These are phyloP conservation scores for Ridgeia piscesae DNA, from an alignment of 1,140 invertebrate genomes.

Conservation along the genomic window DNA sequence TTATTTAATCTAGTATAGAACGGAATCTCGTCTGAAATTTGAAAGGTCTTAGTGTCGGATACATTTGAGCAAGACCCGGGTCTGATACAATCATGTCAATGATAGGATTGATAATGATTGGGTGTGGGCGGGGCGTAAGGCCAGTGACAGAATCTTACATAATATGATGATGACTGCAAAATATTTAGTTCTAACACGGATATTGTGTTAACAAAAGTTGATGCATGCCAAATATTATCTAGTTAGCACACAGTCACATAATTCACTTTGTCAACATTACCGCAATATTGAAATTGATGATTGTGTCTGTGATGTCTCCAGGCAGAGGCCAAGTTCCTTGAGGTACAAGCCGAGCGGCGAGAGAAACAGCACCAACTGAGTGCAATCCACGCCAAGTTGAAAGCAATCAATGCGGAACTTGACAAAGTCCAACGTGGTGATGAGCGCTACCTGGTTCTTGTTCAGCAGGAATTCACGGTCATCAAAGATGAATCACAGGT, in stretches of 20 bases:
- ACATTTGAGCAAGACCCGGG: too few relatives aligned
- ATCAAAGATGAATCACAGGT: slow-evolving; percentile 56
- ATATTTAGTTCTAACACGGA: background rate
- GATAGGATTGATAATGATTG: too few relatives aligned
- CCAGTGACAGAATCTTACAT: too few relatives aligned
- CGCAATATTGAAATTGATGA: slow-evolving; percentile 13
- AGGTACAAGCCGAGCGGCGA: slow-evolving; percentile 65
- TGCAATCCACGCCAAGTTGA: slow-evolving; percentile 65
- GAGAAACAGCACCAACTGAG: slow-evolving; percentile 63
- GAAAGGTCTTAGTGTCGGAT: background rate
- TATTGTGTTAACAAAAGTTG: too few relatives aligned
- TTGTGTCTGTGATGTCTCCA: slow-evolving; percentile 47
- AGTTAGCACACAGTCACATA: too few relatives aligned
- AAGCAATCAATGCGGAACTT: slow-evolving; percentile 69
- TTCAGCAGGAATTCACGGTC: slow-evolving; percentile 60
- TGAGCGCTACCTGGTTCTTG: slow-evolving; percentile 66
- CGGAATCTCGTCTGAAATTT: background rate
- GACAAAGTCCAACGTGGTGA: slow-evolving; percentile 71
- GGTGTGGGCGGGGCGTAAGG: too few relatives aligned
- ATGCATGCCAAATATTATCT: too few relatives aligned
- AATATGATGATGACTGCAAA: background rate
- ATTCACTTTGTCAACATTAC: background rate
- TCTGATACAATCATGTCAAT: too few relatives aligned
- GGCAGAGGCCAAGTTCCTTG: slow-evolving; percentile 65
- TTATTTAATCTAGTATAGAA: background rate